Conservation (phyloP, 2,113 vertebrate genomes). For the Rhinoptilus africanus region DNA sequence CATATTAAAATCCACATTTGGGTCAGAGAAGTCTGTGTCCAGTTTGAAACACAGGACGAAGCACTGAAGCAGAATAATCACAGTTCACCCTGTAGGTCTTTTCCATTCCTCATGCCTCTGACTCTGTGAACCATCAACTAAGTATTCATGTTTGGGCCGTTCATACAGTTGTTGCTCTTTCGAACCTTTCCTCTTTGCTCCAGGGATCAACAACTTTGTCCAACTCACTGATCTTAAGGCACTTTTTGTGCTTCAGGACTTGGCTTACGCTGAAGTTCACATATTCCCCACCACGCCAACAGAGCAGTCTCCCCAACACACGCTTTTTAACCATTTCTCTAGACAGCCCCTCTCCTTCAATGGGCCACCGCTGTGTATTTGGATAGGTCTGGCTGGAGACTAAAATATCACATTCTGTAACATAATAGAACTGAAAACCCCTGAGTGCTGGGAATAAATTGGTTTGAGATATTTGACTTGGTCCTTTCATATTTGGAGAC, state of each 20-base stretch:
- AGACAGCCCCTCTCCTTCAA: neutral
- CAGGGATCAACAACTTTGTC: slow-evolving; percentile 40
- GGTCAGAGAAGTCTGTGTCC: neutral
- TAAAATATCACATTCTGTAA: neutral
- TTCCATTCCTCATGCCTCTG: neutral
- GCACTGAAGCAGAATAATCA: slow-evolving; percentile 15
- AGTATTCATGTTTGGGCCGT: neutral
- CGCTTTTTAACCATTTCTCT: neutral
- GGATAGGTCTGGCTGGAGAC: neutral
- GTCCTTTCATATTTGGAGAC: neutral
- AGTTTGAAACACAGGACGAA: neutral
- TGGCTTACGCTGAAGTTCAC: neutral
- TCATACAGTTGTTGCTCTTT: slow-evolving; percentile 3
- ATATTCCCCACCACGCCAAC: neutral
- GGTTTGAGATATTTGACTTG: neutral
- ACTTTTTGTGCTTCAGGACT: slow-evolving; percentile 16
- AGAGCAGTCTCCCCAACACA: accelerated
- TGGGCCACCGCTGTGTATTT: neutral
- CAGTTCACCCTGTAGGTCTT: slow-evolving; percentile 4
- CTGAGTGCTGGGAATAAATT: neutral
- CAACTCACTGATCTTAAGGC: slow-evolving; percentile 15
- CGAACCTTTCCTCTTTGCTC: slow-evolving; percentile 2
- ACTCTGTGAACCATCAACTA: slow-evolving; percentile 8
- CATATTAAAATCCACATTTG: neutral
- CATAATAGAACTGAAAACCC: neutral